Evolutionary conservation across 2,113 vertebrate species (phyloP).

Genomic region (Catagonus wagneri): DNA sequence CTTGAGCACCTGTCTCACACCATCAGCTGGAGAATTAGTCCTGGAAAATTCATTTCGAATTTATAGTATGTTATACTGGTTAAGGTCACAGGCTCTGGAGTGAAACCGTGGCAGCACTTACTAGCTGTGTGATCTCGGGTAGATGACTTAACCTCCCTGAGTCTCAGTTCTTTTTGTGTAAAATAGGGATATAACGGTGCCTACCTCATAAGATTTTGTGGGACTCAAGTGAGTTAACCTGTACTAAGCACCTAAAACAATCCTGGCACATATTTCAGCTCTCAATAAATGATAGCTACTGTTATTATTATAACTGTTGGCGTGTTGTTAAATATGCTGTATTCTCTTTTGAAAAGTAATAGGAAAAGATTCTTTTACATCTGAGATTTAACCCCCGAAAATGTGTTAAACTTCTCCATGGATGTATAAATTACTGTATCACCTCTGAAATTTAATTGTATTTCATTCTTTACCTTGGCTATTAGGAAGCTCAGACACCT

Average conservation of each 20-base stretch:
- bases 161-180: not conserved
- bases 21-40: not conserved
- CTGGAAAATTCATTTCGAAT: not conserved
- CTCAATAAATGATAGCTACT: not conserved
- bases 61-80: not conserved
- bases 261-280: not conserved
- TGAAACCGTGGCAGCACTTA: not conserved
- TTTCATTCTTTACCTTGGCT: not conserved
- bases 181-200: not conserved
- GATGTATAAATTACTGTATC: not conserved
- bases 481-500: not conserved
- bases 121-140: not conserved
- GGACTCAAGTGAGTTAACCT: not conserved
- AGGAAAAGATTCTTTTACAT: not conserved
- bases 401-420: not conserved
- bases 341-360: not conserved
- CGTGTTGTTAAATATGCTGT: not conserved
- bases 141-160: not conserved
- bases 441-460: not conserved
- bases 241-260: not conserved
- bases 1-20: not conserved
- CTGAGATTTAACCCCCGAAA: not conserved
- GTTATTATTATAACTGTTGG: not conserved
- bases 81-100: not conserved
- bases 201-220: not conserved